Evolutionary conservation across 2,113 vertebrate genomes (phyloP).

Genomic region (Ellobius talpinus): DNA sequence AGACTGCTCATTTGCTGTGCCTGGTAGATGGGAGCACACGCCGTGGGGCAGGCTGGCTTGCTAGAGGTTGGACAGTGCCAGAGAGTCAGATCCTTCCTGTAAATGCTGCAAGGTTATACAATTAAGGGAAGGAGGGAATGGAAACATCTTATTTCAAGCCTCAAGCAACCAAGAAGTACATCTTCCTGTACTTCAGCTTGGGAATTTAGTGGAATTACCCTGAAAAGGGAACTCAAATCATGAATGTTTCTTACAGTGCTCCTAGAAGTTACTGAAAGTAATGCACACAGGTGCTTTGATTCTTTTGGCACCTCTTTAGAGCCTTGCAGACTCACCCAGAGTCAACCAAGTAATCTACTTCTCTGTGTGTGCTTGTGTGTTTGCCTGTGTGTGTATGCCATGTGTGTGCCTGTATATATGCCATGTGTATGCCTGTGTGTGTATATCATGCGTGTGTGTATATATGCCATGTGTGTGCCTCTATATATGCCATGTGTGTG

Average conservation of each 20-base stretch:
- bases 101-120: conserved; percentile 61
- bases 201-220: conserved; percentile 26
- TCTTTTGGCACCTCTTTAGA: not conserved
- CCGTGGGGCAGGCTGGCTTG: not conserved
- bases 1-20: conserved; percentile 56
- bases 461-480: not conserved
- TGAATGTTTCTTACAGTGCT: conserved; percentile 25
- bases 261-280: conserved; percentile 6
- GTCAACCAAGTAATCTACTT: not conserved
- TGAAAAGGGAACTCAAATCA: conserved; percentile 13
- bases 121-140: conserved; percentile 46
- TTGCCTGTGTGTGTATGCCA: no score
- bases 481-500: not conserved
- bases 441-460: no score
- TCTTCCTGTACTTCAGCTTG: not conserved
- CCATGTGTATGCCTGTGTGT: no score
- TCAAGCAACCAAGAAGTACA: conserved; percentile 14
- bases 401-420: not conserved
- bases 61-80: not conserved
- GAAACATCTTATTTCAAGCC: conserved; percentile 44
- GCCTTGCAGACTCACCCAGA: not conserved
- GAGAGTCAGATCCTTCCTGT: not conserved
- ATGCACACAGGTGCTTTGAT: not conserved
- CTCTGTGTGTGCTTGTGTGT: not conserved
- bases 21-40: conserved; percentile 53